Conservation (phyloP, 2,888 invertebrate species). For the Limnephilus lunatus region DNA sequence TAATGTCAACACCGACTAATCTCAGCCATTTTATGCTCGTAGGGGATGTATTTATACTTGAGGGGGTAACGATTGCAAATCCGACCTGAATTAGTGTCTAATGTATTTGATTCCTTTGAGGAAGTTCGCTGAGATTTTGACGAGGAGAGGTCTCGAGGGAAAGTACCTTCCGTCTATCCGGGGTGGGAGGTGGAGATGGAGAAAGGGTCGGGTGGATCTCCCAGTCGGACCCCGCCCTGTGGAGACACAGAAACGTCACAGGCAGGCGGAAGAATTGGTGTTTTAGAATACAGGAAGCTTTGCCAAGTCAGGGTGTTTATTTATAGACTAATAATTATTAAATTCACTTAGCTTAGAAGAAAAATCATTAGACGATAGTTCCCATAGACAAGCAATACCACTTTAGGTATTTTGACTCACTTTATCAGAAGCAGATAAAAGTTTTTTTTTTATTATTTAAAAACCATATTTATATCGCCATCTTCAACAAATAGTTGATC, state of each 20-base stretch:
- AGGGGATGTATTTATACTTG: neutral
- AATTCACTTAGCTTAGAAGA: no score
- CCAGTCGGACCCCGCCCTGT: no score
- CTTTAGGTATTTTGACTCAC: no score
- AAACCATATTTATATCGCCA: no score
- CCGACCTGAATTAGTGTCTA: neutral
- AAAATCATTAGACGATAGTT: no score
- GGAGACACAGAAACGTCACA: neutral
- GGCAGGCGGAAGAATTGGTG: constrained; percentile 1
- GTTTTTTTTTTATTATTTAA: no score
- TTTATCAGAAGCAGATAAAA: no score
- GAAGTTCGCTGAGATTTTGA: neutral
- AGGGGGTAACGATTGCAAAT: neutral
- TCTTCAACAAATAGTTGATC: no score
- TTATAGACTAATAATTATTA: no score
- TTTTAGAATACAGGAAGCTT: neutral
- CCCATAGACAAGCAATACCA: no score
- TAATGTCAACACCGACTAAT: neutral
- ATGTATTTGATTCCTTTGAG: neutral
- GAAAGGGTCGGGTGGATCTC: neutral
- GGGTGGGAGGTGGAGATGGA: neutral
- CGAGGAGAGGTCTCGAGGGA: neutral
- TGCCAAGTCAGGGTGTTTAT: neutral
- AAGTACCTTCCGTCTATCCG: neutral
- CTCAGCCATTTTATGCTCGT: neutral